Base-by-base conservation (phyloP, 2,888 invertebrate species). In the Aromia moschata region DNA sequence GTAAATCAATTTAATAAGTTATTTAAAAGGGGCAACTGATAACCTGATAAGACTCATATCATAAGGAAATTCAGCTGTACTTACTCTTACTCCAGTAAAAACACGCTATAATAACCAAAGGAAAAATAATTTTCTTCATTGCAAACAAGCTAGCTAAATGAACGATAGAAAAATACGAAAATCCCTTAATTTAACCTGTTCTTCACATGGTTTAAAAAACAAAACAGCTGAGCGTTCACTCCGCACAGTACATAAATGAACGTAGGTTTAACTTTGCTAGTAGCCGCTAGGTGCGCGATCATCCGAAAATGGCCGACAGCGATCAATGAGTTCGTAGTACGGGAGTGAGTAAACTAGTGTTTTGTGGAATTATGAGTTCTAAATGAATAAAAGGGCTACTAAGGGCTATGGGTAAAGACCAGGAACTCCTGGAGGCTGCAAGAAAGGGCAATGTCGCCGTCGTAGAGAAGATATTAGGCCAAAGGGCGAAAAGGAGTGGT, bases 381-480 rank as follows among this genome's bases (percentile, higher is more conserved):
- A 75, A 74, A 74, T 74, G 74, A 74, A 73, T 68, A 70, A 72
- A 70, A 70, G 67, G 69, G 63, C 61, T 65, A 71, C 68, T 54
- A 64, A 52, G 56, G 62, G 59, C 80, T 80, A 97, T 97, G 96
- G 96, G 96, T 80, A 95, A 95, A 84, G 96, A 97, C 83, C 94
- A 96, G 83, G 96, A 97, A 84, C 88, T 97, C 82, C 86, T 97
- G 81, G 96, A 97, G 80, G 97, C 96, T 74, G 94, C 96, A 71
- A 89, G 96, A 76, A 93, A 90, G 84, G 97, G 96, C 79, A 94
- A 96, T 83, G 87, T 90, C 76, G 86, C 88, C 71, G 88, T 91
- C 74, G 93, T 96, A 70, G 95, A 96, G 82, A 96, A 94, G 85
- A 91, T 96, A 78, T 85, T 96, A 74, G 89, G 88, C 73, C 92